These are phyloP conservation scores for Philonicus albiceps DNA, from an alignment of 2,888 invertebrate species.

Conservation along the genomic window DNA sequence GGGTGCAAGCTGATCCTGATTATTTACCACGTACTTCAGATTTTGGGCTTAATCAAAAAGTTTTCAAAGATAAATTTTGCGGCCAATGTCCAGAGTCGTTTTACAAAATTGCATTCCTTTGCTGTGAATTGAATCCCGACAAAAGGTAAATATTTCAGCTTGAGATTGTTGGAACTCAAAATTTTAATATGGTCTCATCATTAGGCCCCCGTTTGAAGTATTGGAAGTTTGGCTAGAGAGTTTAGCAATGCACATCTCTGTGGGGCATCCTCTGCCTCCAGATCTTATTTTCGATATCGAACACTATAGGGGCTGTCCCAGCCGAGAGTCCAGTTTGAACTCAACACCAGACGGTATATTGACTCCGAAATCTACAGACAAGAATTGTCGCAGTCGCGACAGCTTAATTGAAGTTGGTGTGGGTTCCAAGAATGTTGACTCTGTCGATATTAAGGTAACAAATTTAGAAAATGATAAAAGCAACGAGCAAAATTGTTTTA, in stretches of 20 bases:
- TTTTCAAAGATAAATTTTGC: conserved; percentile 88
- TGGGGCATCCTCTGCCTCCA: conserved; percentile 70
- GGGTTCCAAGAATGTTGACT: conserved; percentile 5
- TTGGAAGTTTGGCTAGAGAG: conserved; percentile 89
- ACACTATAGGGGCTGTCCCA: conserved; percentile 69
- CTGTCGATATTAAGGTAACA: background rate
- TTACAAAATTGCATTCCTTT: conserved; percentile 86
- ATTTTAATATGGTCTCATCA: background rate
- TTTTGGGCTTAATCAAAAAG: conserved; percentile 88
- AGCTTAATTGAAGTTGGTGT: conserved; percentile 54
- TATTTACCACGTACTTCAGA: conserved; percentile 88
- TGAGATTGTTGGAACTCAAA: background rate
- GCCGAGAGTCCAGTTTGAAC: conserved; percentile 59
- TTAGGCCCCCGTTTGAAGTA: conserved; percentile 87
- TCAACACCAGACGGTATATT: conserved; percentile 60
- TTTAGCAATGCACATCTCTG: conserved; percentile 75
- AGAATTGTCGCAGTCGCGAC: conserved; percentile 58
- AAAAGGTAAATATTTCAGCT: conserved; percentile 68
- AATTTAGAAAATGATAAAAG: background rate
- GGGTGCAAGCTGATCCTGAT: conserved; percentile 95
- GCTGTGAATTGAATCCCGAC: conserved; percentile 91
- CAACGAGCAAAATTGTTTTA: conserved; percentile 43
- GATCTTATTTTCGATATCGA: conserved; percentile 78
- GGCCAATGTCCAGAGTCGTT: conserved; percentile 82
- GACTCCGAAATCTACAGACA: conserved; percentile 56